Base-by-base conservation (phyloP, 2,113 vertebrate genomes). In the Percopsis transmontana region DNA sequence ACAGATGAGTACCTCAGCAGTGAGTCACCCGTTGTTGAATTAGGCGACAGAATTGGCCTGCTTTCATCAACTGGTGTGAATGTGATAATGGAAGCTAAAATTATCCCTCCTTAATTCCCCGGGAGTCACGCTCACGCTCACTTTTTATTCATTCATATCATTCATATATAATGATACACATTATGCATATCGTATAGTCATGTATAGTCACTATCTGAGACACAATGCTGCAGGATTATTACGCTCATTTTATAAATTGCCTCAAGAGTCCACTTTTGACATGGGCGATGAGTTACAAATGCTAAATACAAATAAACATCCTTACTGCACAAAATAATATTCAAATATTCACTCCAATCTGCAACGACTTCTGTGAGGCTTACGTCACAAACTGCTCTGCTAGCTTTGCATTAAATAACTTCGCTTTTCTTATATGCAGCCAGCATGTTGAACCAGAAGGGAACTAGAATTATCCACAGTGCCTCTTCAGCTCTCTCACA, bases 61-160 rank as follows among this genome's bases (percentile, higher is more conserved):
- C 51, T 81, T 77, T 74, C 68, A 80, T 74, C 70, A 68, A 53
- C 58, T 47, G 10, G 18, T 63, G 50, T 21, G 50, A 21, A 52
- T 11, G 18, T 21, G 50, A 18, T 55, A 55, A 53, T 73, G 5
- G 72, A 77, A 74, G 72, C 67, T 73, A 78, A 77, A 85, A 79
- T 77, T 16, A 82, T 72, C 70, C 74, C 51, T 20, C 58, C 40
- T 58, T 82, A 54, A 76, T 84, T 82, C 82, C 75, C 73, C 77
- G 47, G 64, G 41, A 80, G 79, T 64, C 52, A 61, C 15, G 39
- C 79, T 77, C 72, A 51, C 68, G 67, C 72, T 38, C 33, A 27
- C 64, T 72, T 63, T 70, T 77, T 50, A 75, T 77, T 85, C 72
- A 85, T 68, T 88, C 72, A 80, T 16, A 33, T 33, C 8, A 33